Evolutionary conservation across 2,113 vertebrate species (phyloP).

Genomic region (Pithys albifrons): DNA sequence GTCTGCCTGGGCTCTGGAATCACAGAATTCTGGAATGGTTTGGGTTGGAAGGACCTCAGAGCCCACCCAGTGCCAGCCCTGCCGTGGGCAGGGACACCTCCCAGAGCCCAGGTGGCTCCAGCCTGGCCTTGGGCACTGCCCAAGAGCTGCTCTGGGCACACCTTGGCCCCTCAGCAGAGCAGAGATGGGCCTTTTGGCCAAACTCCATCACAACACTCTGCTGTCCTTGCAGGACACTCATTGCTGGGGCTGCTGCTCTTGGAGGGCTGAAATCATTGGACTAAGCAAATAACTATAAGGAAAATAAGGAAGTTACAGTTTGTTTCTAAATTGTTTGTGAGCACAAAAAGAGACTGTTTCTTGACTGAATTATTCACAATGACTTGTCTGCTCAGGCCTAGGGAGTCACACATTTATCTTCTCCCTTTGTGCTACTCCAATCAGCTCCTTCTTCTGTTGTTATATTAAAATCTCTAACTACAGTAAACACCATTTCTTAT

Average conservation of each 20-base stretch:
- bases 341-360: not conserved
- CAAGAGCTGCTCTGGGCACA: not conserved
- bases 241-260: not conserved
- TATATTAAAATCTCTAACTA: not conserved
- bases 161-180: not conserved
- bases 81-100: not conserved
- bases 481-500: conserved; percentile 31
- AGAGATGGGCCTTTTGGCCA: not conserved
- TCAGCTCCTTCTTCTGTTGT: conserved; percentile 32
- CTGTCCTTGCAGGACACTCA: not conserved
- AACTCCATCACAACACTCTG: accelerated
- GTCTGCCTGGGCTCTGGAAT: not conserved
- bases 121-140: not conserved
- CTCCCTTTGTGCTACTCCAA: not conserved
- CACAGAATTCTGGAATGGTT: no score
- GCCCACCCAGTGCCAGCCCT: no score
- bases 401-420: conserved; percentile 11
- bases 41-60: no score
- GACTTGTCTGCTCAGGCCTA: conserved; percentile 19
- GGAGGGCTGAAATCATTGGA: not conserved
- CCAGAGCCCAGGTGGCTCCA: not conserved
- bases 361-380: not conserved
- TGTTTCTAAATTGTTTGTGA: not conserved
- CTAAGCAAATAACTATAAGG: not conserved
- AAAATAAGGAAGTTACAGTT: not conserved